Percentiles rank a stretch among this genome's conserved stretches.
Conservation (phyloP, 2,797 vertebrate genomes). For the Chelonia mydas region DNA sequence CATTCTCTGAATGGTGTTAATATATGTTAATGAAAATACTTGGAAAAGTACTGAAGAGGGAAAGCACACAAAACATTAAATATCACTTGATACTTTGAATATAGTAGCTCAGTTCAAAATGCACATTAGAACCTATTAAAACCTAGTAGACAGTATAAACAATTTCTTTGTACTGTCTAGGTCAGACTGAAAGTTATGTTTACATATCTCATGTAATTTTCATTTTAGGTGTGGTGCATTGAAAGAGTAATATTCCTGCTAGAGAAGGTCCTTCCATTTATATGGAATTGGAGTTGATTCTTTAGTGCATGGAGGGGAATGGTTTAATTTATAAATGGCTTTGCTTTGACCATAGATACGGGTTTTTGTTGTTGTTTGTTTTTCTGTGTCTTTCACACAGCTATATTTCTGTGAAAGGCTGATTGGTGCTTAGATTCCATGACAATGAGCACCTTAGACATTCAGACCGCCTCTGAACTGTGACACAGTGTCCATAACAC, state of each 20-base stretch:
- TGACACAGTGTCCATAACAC: neutral
- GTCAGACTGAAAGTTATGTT: neutral
- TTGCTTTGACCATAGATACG: neutral
- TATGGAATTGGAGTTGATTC: neutral
- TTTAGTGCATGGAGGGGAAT: accelerated
- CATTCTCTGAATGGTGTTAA: neutral
- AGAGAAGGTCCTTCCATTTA: neutral
- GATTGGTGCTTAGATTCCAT: neutral
- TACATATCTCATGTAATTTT: neutral
- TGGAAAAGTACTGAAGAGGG: neutral
- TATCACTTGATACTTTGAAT: neutral
- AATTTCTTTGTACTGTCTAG: neutral
- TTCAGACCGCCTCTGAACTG: accelerated
- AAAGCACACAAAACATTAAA: neutral
- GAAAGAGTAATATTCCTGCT: neutral
- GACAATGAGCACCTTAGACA: neutral
- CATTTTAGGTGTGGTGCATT: neutral
- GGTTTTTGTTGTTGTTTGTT: accelerated
- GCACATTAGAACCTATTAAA: accelerated
- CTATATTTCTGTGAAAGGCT: neutral
- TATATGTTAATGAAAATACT: neutral
- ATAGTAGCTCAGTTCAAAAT: neutral
- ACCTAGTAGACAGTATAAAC: neutral
- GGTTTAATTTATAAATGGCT: accelerated
- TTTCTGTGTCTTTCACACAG: accelerated